Conservation (phyloP, 1,140 invertebrate genomes). For the Drosophila equinoxialis region DNA sequence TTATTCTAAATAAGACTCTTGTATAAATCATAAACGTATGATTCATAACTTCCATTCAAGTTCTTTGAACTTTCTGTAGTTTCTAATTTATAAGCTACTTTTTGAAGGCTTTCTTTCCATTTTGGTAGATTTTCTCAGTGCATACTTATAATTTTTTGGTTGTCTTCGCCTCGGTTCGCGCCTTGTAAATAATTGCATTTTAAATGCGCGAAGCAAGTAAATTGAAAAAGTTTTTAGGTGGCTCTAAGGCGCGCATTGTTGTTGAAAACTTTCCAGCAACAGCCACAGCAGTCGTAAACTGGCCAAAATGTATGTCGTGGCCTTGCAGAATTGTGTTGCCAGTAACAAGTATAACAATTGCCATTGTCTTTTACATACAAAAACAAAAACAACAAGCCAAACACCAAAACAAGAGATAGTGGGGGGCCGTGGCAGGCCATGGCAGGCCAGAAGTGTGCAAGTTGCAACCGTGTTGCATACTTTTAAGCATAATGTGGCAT, state of each 20-base stretch:
- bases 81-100: too few relatives aligned
- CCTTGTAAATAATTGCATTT: slow-evolving; percentile 64
- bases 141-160: not conserved
- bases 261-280: slow-evolving; percentile 35
- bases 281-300: not conserved
- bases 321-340: slow-evolving; percentile 43
- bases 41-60: too few relatives aligned
- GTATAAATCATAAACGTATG: too few relatives aligned
- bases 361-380: slow-evolving; percentile 31
- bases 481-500: slow-evolving; percentile 68
- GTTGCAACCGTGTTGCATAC: slow-evolving; percentile 21
- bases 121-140: not conserved
- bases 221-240: slow-evolving; percentile 68
- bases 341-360: slow-evolving; percentile 33
- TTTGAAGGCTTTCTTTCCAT: not conserved
- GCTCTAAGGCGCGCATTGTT: slow-evolving; percentile 26
- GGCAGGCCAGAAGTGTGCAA: not conserved
- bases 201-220: slow-evolving; percentile 64
- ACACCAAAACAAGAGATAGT: not conserved
- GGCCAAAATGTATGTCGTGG: slow-evolving; percentile 60
- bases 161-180: slow-evolving; percentile 2
- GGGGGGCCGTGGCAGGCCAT: too few relatives aligned
- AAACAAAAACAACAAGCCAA: slow-evolving; percentile 11
- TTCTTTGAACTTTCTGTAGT: too few relatives aligned
- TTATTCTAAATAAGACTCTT: too few relatives aligned